These are phyloP conservation scores for Aphis craccivora DNA, from an alignment of 1,140 invertebrate species.

Conservation along the genomic window DNA sequence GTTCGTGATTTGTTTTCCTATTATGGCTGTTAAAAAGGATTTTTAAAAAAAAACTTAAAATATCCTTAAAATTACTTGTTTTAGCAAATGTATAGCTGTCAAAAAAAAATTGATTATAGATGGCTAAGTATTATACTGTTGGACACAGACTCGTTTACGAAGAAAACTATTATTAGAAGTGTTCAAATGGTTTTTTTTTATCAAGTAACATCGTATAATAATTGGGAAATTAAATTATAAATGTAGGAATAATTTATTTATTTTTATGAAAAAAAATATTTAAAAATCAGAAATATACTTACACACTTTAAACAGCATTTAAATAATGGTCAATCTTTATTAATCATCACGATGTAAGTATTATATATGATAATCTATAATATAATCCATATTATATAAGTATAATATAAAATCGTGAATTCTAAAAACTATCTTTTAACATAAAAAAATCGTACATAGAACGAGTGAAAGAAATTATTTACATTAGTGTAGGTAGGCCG, in stretches of 20 bases:
- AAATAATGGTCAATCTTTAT: too few relatives aligned
- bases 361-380: too few relatives aligned
- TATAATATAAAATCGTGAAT: background rate
- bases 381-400: background rate
- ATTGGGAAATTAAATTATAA: background rate
- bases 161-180: background rate
- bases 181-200: background rate
- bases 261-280: background rate
- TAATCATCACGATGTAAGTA: too few relatives aligned
- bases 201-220: too few relatives aligned
- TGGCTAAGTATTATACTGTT: too few relatives aligned
- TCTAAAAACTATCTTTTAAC: background rate
- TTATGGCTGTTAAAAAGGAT: background rate
- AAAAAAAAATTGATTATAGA: too few relatives aligned
- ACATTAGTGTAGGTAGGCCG: background rate
- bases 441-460: background rate
- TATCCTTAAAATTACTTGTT: background rate
- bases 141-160: background rate
- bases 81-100: too few relatives aligned
- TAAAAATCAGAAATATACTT: too few relatives aligned
- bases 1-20: background rate
- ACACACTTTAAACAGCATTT: too few relatives aligned
- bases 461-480: background rate
- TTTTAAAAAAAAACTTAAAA: background rate
- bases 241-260: background rate